Evolutionary conservation across 2,113 vertebrate species (phyloP), one percentile per base, ranked within the genome.

Genomic region (Xiphias gladius): DNA sequence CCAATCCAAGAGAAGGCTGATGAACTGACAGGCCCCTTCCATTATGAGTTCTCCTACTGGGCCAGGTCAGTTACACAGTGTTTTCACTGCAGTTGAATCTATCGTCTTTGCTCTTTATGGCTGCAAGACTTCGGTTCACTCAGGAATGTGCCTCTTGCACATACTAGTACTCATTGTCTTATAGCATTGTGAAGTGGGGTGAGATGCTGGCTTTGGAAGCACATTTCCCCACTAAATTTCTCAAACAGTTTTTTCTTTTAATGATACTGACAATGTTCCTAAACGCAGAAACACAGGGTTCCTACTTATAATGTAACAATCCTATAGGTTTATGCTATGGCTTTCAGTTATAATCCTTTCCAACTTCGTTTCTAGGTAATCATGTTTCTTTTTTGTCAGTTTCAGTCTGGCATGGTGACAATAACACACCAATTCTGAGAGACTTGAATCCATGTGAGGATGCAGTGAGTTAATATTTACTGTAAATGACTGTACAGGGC

Each of bases 41-140:
- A 96, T 17, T 98, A 98, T 5, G 98, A 99, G 70, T 99, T 99
- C 88, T 99, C 97, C 2, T 99, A 99, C 88, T 99, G 98, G 98
- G 98, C 98, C 67, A 96, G 98, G 98, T 99, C 75, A 12, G 66
- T 72, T 3, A 1, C 7, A 50, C 17, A 32, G 8, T 19, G 32
- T 22, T n/a, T 69, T 69, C 37, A 0, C 50, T 3, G 6, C 35
- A 24, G 20, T 59, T 59, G 7, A 16, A 3, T 50, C 62, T 17
- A 17, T 32, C 0, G 11, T 46, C 22, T 67, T n/a, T 46, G 9
- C 19, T 32, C 5, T 65, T 43, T 22, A 28, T 7, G 20, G 10
- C 22, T 14, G 4, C 50, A 26, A n/a, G 3, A 41, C 10, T 64
- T 39, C 7, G 17, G 1, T 62, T 43, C 41, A 17, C 13, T 46